Conservation (phyloP, 2,113 vertebrate genomes). For the Calyptomena viridis region DNA sequence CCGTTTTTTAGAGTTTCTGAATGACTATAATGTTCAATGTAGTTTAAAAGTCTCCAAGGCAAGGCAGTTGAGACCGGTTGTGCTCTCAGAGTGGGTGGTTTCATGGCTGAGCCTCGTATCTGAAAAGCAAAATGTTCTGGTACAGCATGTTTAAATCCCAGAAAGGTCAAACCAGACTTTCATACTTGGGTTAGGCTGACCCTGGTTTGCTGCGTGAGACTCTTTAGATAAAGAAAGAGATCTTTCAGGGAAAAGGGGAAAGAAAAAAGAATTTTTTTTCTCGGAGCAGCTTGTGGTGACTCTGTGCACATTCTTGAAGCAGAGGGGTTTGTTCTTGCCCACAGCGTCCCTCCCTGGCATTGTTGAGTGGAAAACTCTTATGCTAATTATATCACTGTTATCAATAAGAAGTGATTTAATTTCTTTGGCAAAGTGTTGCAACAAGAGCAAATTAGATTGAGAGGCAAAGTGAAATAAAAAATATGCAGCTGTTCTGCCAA, state of each 20-base stretch:
- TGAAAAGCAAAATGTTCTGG: slow-evolving; percentile 47
- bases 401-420: slow-evolving; percentile 57
- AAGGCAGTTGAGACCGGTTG: slow-evolving; percentile 38
- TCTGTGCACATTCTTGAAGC: slow-evolving; percentile 21
- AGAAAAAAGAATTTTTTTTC: neutral
- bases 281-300: neutral
- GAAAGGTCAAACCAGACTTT: slow-evolving; percentile 60
- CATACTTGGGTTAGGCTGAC: slow-evolving; percentile 41
- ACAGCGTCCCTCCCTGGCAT: neutral
- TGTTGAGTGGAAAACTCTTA: slow-evolving; percentile 35
- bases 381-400: slow-evolving; percentile 46
- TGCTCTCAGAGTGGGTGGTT: slow-evolving; percentile 36
- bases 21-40: neutral
- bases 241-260: neutral
- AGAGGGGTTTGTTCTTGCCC: slow-evolving; percentile 39
- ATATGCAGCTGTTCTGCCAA: slow-evolving; percentile 47
- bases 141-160: slow-evolving; percentile 30
- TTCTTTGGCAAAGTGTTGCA: slow-evolving; percentile 52
- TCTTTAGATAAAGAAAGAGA: slow-evolving; percentile 47
- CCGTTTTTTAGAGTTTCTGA: slow-evolving; percentile 39
- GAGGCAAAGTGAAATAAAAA: slow-evolving; percentile 51
- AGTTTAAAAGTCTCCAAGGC: slow-evolving; percentile 33
- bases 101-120: slow-evolving; percentile 18
- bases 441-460: slow-evolving; percentile 47
- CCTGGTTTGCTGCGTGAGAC: slow-evolving; percentile 7